Base-by-base conservation (phyloP, 2,797 vertebrate species). In the Molossus alvarezi region DNA sequence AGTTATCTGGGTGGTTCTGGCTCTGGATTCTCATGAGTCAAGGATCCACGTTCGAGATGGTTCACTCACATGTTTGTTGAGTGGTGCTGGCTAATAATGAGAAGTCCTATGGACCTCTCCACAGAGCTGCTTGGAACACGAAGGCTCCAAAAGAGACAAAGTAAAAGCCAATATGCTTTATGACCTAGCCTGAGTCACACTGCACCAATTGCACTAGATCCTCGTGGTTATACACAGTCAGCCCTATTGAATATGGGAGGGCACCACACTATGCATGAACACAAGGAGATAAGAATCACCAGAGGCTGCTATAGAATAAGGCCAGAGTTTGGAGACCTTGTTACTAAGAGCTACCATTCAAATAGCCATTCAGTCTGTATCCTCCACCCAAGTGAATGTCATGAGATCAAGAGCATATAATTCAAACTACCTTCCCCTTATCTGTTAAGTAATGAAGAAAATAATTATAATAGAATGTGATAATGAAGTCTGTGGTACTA, bases 131-230 rank as follows among this genome's bases (percentile, higher is more conserved):
- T 4, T 33, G 14, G 13, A 51, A 80, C 23, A 80, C 27, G 65
- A 67, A 7, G 20, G 55, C 55, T 83, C 81, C 95, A 77, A 64
- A 82, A 53, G 60, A 83, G 45, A 72, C 57, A 72, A 75, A 76
- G 53, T 4, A 2, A 45, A 58, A 65, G 71, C 55, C 71, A 71
- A 15, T 25, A 58, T 23, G 60, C 27, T 75, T 76, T 71, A 81
- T 15, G 60, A 72, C 12, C 76, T 23, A 12, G 62, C 37, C 62
- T 90, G 72, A 45, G 55, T 60, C 72, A 89, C 18, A 45, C 0
- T 51, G 79, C 60, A 90, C 82, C 53, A 53, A 23, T 11, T 65
- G n/a, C 15, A 72, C 60, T 60, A 79, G 7, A 75, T 37, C 67
- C 79, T 67, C 37, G 15, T 21, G 48, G 37, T 60, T n/a, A 92